Base-by-base conservation (phyloP, 2,113 vertebrate species). In the Macquaria australasica region DNA sequence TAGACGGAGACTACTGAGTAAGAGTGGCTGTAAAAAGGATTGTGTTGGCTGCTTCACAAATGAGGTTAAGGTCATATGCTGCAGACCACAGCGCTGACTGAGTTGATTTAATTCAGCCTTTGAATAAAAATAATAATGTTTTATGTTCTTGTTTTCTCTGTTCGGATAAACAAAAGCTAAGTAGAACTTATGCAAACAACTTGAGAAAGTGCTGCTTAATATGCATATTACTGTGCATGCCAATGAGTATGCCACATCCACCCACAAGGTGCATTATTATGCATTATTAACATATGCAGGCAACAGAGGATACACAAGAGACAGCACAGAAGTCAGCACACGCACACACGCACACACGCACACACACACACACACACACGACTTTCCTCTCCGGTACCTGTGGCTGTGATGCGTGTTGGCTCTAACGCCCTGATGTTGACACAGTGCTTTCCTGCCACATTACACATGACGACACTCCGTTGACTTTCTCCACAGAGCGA, bases 281-380 rank as follows among this genome's bases (percentile, higher is more conserved):
- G 86, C 73, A 88, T 89, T 91, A 91, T 81, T 84, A 90, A 84
- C 88, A 76, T 81, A 75, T 77, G 71, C 89, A 88, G 51, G 62
- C 79, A 85, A 50, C 66, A 62, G 78, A 67, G 45, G 67, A 85
- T 59, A 63, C 81, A 74, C 73, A 50, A 31, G 74, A 90, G 73
- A 85, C 59, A 10, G 8, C 43, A 20, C 58, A 69, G 51, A 69
- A 83, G 67, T 76, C 50, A 82, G 39, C 81, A 83, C 28, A 51
- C 6, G n/a, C 60, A 53, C 21, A 34, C 28, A 63, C n/a, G 31
- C 73, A 70, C 67, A 50, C 37, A 20, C 6, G 4, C 68, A 63
- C 53, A 53, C 18, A 41, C 1, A 37, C 28, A 62, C 16, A 37
- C 1, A 39, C 4, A 63, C 70, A 43, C 64, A 34, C 58, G 9